Evolutionary conservation across 2,888 invertebrate genomes (phyloP).

Genomic region (Kuschelorhynchus macadamiae): DNA sequence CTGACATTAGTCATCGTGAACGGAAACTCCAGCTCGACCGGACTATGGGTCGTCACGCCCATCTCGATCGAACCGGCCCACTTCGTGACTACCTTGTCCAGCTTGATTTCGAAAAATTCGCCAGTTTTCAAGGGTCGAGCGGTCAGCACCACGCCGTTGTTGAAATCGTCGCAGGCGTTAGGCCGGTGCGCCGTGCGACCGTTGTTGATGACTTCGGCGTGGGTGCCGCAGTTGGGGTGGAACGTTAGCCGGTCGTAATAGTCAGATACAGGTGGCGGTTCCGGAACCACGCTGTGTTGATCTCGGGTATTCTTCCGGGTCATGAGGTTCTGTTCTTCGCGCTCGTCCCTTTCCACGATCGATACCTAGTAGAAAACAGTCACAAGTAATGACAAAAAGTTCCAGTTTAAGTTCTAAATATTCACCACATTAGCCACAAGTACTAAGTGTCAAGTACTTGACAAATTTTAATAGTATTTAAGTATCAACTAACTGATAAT

Average conservation of each 20-base stretch:
- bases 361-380: conserved; percentile 75
- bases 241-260: conserved; percentile 84
- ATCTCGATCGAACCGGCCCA: conserved; percentile 97
- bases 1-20: conserved; percentile 95
- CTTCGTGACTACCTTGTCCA: conserved; percentile 91
- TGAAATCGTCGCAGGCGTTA: conserved; percentile 93
- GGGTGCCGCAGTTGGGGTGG: conserved; percentile 92
- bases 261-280: conserved; percentile 68
- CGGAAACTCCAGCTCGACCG: conserved; percentile 89
- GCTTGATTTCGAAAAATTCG: conserved; percentile 92
- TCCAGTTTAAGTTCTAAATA: no score
- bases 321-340: conserved; percentile 83
- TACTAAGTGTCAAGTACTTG: no score
- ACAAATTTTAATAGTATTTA: no score
- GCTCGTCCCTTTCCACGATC: conserved; percentile 86
- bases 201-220: conserved; percentile 75
- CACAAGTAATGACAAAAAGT: no score
- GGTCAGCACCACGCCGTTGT: conserved; percentile 94
- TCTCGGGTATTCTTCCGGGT: conserved; percentile 77
- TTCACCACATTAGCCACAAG: no score
- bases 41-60: conserved; percentile 92
- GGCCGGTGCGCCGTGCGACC: conserved; percentile 93
- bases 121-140: conserved; percentile 87
- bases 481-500: no score
- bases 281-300: conserved; percentile 66